Evolutionary conservation across 2,113 vertebrate species (phyloP).

Genomic region (Sander lucioperca): DNA sequence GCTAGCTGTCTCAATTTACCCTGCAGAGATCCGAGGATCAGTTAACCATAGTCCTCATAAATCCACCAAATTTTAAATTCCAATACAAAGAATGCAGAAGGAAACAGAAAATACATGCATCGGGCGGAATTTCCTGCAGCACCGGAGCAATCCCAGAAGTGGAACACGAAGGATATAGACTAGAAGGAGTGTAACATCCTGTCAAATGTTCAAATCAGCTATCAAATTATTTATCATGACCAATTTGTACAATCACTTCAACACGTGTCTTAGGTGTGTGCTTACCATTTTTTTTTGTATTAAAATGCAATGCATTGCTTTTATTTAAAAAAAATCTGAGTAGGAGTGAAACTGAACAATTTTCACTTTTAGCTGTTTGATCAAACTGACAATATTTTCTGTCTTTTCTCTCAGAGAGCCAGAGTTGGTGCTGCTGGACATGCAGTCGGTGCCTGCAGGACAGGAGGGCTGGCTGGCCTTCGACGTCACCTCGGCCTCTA

Average conservation of each 20-base stretch:
- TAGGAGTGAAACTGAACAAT: background rate
- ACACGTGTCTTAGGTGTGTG: background rate
- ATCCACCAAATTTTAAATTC: no score
- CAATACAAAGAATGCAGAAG: no score
- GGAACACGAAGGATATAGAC: no score
- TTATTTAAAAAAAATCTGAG: background rate
- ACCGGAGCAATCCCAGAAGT: no score
- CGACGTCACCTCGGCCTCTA: conserved; percentile 93
- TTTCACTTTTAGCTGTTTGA: background rate
- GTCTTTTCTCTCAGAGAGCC: conserved; percentile 85
- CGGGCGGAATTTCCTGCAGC: no score
- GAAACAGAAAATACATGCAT: no score
- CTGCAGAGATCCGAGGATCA: no score
- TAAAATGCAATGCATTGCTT: background rate
- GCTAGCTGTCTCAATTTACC: no score
- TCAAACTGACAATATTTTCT: background rate
- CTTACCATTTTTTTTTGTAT: background rate
- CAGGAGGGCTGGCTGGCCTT: conserved; percentile 96
- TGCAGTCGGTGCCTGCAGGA: conserved; percentile 89
- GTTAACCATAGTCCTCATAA: no score
- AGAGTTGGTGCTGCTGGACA: conserved; percentile 93
- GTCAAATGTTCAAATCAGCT: background rate
- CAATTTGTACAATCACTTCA: background rate
- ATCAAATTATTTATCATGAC: background rate
- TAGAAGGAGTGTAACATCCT: background rate